Base-by-base conservation (phyloP, 2,888 invertebrate genomes). In the Pyrocoelia pectoralis region DNA sequence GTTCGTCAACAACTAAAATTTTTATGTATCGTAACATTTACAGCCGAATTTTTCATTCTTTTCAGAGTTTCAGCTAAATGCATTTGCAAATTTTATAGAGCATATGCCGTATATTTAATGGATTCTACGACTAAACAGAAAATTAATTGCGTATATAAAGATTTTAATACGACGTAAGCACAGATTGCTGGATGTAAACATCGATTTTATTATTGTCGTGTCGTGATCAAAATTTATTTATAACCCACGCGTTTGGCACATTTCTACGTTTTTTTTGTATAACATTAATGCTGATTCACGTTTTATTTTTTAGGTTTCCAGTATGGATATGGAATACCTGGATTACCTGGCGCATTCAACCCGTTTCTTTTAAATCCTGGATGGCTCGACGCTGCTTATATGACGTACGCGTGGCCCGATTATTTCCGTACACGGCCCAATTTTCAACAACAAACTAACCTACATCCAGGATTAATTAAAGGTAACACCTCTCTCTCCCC, bases 381-480 rank as follows among this genome's bases (percentile, higher is more conserved):
- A 29, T 94, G 94, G 92, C 81, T 95, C 71, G 95, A 95, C 76
- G 90, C 92, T 1, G 90, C 92, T 3, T 93, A 93, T 79, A 87
- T 93, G 81, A 88, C 89, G 73, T 93, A 93, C 79, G 86, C 84
- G 0, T 84, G 85, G 81, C 86, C 87, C 4, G 92, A 92, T 76
- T 92, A 91, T 78, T 89, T 92, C 80, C 82, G 88, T 46, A 80
- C 84, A 62, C 83, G 84, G 71, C 83, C 86, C 74, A 84, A 10
- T 15, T 74, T 70, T 43, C 49, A 63, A 13, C 68, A 68, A 59
- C 71, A 80, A 19, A 77, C 80, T 33, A 66, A 54, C 33, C 60
- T 74, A 40, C 84, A 85, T 75, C 83, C 85, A 2, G 82, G 86
- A 1, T 80, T 90, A 67, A 81, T 89, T 48, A 90, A 90, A 87